Base-by-base conservation (phyloP, 2,888 invertebrate species). In the Phortica okadai region DNA sequence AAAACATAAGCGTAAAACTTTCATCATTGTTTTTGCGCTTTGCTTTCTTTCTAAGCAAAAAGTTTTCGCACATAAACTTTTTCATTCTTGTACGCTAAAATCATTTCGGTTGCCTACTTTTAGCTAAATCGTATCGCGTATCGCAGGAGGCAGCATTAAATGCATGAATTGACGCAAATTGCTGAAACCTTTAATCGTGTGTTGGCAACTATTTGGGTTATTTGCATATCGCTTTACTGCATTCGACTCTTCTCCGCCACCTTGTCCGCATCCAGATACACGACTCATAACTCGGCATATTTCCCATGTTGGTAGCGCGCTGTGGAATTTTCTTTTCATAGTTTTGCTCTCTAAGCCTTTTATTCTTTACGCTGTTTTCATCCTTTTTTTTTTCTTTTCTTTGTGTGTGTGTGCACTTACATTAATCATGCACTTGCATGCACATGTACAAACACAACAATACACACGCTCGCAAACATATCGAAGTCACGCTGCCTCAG, bases 381-480 rank as follows among this genome's bases (percentile, higher is more conserved):
- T 33, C 33, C 33, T 4, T 33, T 33, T 33, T 33, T 56, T 56
- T 16, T n/a, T 4, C 0, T 62, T 62, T 16, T 62, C 33, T 62
- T 62, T 25, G n/a, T 62, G 25, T 62, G 62, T 10, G 54, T 62
- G 62, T 67, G 67, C 41, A 64, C 16, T 75, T 58, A 7, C 64
- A 64, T 72, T 73, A 73, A 73, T 73, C 73, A 73, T 73, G 59
- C 73, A 59, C 59, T 54, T 33, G 54, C 72, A 54, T 56, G 25
- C 50, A 72, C 54, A 45, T 33, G 7, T 3, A 59, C 10, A 42
- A 21, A 73, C 62, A 42, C 10, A 8, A 42, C 6, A 10, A 62
- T n/a, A 59, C 58, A 73, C 42, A 58, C 4, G 8, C 14, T 2
- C 33, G 4, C 33, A 33, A 54, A 54, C 54, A 33, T 54, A 54